These are phyloP conservation scores for Boloria euphrosyne DNA, from an alignment of 2,888 invertebrate genomes.

Conservation along the genomic window DNA sequence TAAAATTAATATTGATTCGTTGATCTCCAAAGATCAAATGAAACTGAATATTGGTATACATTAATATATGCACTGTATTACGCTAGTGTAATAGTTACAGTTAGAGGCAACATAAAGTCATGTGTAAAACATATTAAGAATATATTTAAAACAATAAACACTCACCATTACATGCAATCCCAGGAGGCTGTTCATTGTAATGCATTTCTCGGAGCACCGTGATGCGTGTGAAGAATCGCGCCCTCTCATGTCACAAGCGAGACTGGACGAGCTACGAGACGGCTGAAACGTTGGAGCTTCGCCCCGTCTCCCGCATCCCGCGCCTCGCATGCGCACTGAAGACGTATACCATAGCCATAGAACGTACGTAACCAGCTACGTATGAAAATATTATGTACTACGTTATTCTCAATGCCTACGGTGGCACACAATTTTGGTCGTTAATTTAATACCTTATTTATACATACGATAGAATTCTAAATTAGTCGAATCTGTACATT, in stretches of 20 bases:
- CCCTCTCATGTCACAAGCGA: slow-evolving; percentile 83
- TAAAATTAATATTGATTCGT: not conserved
- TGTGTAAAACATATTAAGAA: not conserved
- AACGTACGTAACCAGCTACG: slow-evolving; percentile 28
- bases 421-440: not conserved
- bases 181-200: slow-evolving; percentile 85
- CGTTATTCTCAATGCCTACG: slow-evolving; percentile 54
- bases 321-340: slow-evolving; percentile 59
- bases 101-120: too few relatives aligned
- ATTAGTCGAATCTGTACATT: too few relatives aligned
- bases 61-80: not conserved
- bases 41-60: not conserved
- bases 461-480: too few relatives aligned
- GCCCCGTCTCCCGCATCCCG: slow-evolving; percentile 49
- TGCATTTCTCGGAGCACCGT: slow-evolving; percentile 87
- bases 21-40: not conserved
- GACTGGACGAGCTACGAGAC: slow-evolving; percentile 69
- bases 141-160: slow-evolving; percentile 34
- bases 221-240: slow-evolving; percentile 77
- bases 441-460: too few relatives aligned
- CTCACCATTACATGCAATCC: slow-evolving; percentile 82
- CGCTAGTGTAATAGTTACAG: not conserved
- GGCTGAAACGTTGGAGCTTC: slow-evolving; percentile 68
- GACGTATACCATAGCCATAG: slow-evolving; percentile 50
- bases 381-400: slow-evolving; percentile 31